Base-by-base conservation (phyloP, 2,888 invertebrate species). In the Platycnemis pennipes region DNA sequence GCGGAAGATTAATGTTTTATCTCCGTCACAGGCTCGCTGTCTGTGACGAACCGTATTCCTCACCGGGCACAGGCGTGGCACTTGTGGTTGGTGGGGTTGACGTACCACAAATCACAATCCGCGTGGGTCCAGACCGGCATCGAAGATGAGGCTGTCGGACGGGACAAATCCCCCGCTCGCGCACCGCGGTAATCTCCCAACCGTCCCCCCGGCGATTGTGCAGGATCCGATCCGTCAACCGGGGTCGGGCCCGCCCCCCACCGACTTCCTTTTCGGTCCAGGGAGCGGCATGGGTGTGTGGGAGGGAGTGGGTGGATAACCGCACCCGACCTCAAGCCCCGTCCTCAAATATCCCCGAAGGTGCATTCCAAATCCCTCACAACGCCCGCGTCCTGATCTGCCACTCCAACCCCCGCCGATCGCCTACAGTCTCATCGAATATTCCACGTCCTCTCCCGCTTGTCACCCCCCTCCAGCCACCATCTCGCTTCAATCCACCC, bases 311-410 rank as follows among this genome's bases (percentile, higher is more conserved):
- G 53, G 87, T 53, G 37, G 53, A 44, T 44, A 69, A 69, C 91
- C 69, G 44, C 63, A 44, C 63, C 91, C 89, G 53, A 56, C 89
- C 89, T 63, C 89, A 88, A 49, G 89, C 63, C 42, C 42, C 46
- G 26, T 89, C 53, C 89, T 56, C 89, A 53, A 53, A 56, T 56
- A 56, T 91, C 69, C 91, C 91, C 63, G 91, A 69, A 77, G 91
- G 91, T 91, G 91, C 91, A 91, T 63, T 91, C 91, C 91, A 63
- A 91, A 91, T 91, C 91, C 91, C 37, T 26, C 45, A 69, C 91
- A 91, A 11, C 91, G 44, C 69, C 91, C 77, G 37, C 31, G 44
- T 69, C 91, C 44, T n/a, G 26, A n/a, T 63, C 91, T 37, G n/a
- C 56, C 31, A 44, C 87, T 63, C 63, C 91, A 42, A 8, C 37